phyloP scores from a whole-genome alignment of 2,113 vertebrate species.

The Varanus komodoensis region DNA sequence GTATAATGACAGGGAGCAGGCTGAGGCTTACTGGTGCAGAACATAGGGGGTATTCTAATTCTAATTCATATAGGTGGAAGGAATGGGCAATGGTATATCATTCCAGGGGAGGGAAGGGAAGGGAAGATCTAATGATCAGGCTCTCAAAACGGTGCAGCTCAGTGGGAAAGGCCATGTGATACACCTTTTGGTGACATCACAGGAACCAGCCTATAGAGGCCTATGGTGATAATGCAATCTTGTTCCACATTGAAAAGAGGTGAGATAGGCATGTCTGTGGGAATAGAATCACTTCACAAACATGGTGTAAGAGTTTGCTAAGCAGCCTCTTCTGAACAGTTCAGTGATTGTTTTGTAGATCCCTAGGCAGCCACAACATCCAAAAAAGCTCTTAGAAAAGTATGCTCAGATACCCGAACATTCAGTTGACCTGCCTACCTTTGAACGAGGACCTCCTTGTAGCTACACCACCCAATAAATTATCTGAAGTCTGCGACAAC shows the following conservation, averaged over 20 bases:
- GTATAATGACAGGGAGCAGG: too few species aligned
- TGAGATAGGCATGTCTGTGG: background rate
- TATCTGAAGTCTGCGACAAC: background rate
- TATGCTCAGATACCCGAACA: background rate
- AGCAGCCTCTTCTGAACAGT: background rate
- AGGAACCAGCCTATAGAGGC: background rate
- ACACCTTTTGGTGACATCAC: background rate
- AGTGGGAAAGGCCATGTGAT: background rate
- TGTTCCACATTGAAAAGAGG: background rate
- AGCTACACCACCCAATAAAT: background rate
- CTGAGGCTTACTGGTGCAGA: background rate
- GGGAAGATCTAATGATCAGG: background rate
- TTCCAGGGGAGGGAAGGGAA: background rate
- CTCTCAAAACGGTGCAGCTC: background rate
- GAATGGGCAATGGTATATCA: background rate
- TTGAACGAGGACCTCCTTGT: background rate
- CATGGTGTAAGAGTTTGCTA: background rate
- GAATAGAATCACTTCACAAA: background rate
- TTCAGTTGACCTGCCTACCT: background rate
- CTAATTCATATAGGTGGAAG: background rate
- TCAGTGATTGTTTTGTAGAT: background rate
- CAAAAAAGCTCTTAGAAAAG: background rate
- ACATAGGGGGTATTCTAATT: background rate
- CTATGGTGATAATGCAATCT: background rate
- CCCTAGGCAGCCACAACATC: background rate